Evolutionary conservation across 2,113 vertebrate genomes (phyloP), one percentile per base, ranked within the genome.

Genomic region (Erpornis zantholeuca): DNA sequence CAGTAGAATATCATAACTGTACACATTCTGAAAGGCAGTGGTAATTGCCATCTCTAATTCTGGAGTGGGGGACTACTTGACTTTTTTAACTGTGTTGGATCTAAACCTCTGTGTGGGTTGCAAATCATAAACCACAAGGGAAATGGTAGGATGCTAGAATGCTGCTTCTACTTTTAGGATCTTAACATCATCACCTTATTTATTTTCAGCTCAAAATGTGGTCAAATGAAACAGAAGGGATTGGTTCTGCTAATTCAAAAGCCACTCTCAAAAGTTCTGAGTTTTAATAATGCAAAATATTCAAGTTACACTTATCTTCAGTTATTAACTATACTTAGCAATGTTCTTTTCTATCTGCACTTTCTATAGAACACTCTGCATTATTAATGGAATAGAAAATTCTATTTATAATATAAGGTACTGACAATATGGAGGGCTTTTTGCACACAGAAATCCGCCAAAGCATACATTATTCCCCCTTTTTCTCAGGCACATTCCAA

Each of bases 21-120:
- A 69, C 52, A 85, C 72, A 92, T 86, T 82, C 40, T 79, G 66
- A 79, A 83, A 92, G 49, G 82, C 65, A 86, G 59, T 68, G 77
- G 17, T 70, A 97, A 95, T 93, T 88, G 88, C 86, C 79, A 95
- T 59, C 78, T 90, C 64, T 96, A 3, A 2, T 83, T 88, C 66
- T 90, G 57, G 93, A 96, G 28, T 54, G 73, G 4, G 72, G 4
- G 35, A 65, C 73, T 56, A 83, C 47, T 81, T 6, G 10, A 90
- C 47, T 94, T 92, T 81, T 88, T 50, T 24, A 95, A 94, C 53
- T 65, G 70, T 40, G 35, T 49, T 24, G 8, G 72, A 87, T 89
- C 86, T 90, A 78, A 38, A 61, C 6, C 76, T 75, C 42, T 11
- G 3, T 49, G 35, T 84, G 88, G 36, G 75, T 27, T 66, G 92